Conservation (phyloP, 2,888 invertebrate species). For the Melinaea menophilus region DNA sequence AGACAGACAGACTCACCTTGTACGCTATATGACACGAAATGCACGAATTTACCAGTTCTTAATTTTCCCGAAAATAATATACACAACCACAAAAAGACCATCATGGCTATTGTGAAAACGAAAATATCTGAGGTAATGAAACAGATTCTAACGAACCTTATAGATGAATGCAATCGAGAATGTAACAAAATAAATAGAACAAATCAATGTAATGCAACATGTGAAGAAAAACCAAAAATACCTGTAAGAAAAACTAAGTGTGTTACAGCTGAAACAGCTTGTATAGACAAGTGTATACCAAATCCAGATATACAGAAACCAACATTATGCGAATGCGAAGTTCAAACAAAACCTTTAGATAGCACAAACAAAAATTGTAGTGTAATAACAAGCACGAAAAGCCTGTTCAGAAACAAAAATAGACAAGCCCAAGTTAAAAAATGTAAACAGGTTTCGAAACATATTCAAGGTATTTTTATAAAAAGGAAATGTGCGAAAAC, state of each 20-base stretch:
- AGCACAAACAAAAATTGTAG: too few relatives aligned
- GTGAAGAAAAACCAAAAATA: background rate
- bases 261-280: background rate
- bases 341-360: too few relatives aligned
- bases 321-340: too few relatives aligned
- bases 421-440: background rate
- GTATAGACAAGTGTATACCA: background rate
- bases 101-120: background rate
- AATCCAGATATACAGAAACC: too few relatives aligned
- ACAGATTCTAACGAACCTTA: background rate
- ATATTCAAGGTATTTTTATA: background rate
- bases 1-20: background rate
- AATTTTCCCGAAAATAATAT: conserved; percentile 9
- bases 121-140: background rate
- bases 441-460: background rate
- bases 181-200: background rate
- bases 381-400: background rate
- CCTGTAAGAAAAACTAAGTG: background rate
- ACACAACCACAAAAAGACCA: background rate
- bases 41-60: conserved; percentile 10
- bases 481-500: background rate
- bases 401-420: background rate
- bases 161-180: background rate
- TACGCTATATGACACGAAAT: background rate
- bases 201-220: background rate